Conservation (phyloP, 2,113 vertebrate species). For the Hemiscyllium ocellatum region DNA sequence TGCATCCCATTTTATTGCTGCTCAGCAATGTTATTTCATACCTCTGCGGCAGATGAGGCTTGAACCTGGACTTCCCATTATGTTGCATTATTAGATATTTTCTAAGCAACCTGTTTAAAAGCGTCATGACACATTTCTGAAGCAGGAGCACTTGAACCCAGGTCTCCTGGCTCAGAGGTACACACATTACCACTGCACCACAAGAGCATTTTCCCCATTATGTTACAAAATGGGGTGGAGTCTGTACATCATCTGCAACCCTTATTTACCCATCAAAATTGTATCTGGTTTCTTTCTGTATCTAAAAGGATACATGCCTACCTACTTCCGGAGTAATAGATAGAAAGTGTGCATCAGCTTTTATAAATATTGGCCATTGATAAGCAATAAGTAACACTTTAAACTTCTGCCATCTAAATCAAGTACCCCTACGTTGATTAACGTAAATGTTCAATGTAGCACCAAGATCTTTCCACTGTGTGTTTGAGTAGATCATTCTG, state of each 20-base stretch:
- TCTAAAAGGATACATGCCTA: neutral
- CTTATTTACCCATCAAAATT: slow-evolving; percentile 39
- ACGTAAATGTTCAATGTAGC: neutral
- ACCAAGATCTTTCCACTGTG: neutral
- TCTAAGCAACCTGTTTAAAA: too few relatives aligned
- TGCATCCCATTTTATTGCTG: neutral
- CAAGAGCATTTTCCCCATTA: too few relatives aligned
- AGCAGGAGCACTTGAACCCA: too few relatives aligned
- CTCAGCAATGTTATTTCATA: too few relatives aligned
- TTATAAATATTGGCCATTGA: neutral
- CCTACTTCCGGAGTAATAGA: neutral
- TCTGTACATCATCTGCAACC: slow-evolving; percentile 40
- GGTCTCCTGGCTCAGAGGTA: too few relatives aligned
- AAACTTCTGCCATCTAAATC: neutral
- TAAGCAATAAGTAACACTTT: neutral
- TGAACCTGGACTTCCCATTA: too few relatives aligned
- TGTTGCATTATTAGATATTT: too few relatives aligned
- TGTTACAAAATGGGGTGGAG: neutral
- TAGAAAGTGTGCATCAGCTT: neutral
- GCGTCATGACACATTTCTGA: too few relatives aligned
- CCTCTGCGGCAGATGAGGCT: too few relatives aligned
- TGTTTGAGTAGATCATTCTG: neutral
- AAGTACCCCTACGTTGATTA: neutral
- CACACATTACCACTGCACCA: too few relatives aligned
- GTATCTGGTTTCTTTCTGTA: neutral